phyloP scores from a whole-genome alignment of 2,113 vertebrate species.

The Daphoenositta chrysoptera region DNA sequence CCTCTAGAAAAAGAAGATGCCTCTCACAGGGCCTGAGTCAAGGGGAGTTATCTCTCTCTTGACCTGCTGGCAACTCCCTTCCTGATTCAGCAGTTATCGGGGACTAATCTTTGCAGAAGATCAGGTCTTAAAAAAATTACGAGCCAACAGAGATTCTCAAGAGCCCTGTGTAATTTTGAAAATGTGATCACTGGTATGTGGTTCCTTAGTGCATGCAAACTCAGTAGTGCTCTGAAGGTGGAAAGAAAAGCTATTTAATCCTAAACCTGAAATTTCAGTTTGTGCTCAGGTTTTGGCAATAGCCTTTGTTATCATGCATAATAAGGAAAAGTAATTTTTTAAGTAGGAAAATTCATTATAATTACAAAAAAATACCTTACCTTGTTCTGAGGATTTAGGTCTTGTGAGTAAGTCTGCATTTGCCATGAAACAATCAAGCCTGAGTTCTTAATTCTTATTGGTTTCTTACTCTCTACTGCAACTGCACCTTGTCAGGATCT shows the following conservation, averaged over 20 bases:
- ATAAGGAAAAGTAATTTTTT: neutral
- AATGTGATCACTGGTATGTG: neutral
- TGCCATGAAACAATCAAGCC: neutral
- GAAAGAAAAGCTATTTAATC: neutral
- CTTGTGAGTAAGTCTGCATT: neutral
- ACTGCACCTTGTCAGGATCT: neutral
- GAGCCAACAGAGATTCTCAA: neutral
- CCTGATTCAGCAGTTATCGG: neutral
- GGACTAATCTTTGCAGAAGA: neutral
- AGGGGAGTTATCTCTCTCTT: neutral
- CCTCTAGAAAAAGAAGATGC: neutral
- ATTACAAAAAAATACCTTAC: neutral
- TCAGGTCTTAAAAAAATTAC: neutral
- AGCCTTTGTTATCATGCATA: neutral
- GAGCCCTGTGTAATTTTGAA: neutral
- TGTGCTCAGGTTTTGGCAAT: neutral
- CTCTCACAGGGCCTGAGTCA: neutral
- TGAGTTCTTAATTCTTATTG: neutral
- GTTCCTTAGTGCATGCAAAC: neutral
- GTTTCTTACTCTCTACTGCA: neutral
- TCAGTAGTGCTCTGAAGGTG: neutral
- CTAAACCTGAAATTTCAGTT: neutral
- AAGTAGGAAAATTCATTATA: neutral
- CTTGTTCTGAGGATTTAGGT: neutral
- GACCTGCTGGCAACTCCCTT: neutral